Percentiles rank a stretch among this genome's conserved stretches.
Evolutionary conservation across 2,797 vertebrate genomes (phyloP).

Genomic region (Sebastes cheni): DNA sequence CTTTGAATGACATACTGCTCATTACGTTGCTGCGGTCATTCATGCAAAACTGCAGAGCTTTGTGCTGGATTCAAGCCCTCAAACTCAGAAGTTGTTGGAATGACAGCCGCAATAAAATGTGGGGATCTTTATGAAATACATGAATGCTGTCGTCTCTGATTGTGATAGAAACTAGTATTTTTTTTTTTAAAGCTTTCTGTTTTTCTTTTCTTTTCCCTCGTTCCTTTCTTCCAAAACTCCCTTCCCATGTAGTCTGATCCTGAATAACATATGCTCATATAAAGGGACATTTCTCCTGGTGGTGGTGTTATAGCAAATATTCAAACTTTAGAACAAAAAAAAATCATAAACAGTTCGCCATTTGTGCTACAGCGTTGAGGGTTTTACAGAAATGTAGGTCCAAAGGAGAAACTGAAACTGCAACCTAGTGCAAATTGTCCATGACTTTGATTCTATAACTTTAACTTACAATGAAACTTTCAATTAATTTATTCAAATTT

Average conservation of each 20-base stretch:
- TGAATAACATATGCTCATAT: background rate
- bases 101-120: background rate
- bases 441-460: background rate
- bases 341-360: background rate
- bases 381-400: background rate
- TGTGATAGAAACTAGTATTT: background rate
- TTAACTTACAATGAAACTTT: background rate
- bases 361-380: background rate
- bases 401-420: background rate
- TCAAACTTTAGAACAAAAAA: background rate
- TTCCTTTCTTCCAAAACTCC: background rate
- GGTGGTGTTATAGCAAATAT: background rate
- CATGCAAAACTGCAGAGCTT: constrained; percentile 64
- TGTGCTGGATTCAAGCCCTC: constrained; percentile 45
- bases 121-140: background rate
- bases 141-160: background rate
- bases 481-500: background rate
- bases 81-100: background rate
- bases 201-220: background rate
- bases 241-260: background rate
- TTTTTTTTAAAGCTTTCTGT: background rate
- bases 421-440: background rate
- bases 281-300: background rate
- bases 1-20: constrained; percentile 75
- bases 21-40: constrained; percentile 64